These are phyloP conservation scores for Stigmatopora argus DNA, from an alignment of 2,113 vertebrate species.

Conservation along the genomic window DNA sequence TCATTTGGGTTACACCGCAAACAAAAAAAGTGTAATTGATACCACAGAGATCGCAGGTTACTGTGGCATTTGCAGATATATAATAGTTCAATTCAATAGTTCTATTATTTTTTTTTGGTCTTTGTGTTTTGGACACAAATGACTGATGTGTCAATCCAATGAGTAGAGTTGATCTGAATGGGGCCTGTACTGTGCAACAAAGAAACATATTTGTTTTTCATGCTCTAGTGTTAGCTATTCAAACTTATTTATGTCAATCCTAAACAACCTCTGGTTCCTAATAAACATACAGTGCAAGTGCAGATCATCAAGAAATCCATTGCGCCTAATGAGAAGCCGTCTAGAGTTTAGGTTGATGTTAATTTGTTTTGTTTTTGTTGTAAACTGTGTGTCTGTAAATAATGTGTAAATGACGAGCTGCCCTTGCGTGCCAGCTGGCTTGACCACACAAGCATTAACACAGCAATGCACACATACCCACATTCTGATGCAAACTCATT, in stretches of 20 bases:
- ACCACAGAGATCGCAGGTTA: too few species aligned
- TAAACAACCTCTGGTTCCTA: constrained; percentile 26
- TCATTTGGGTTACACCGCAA: too few species aligned
- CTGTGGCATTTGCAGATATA: too few species aligned
- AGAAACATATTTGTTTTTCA: background rate
- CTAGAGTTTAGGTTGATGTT: constrained; percentile 32
- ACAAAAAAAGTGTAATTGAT: too few species aligned
- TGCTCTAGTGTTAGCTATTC: background rate
- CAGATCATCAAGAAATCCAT: constrained; percentile 15
- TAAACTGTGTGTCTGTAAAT: constrained; percentile 56
- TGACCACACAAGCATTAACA: constrained; percentile 38
- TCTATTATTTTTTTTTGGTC: background rate
- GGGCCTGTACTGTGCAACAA: background rate
- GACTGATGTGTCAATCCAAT: background rate
- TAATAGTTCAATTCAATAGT: too few species aligned
- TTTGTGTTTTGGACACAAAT: constrained; percentile 16
- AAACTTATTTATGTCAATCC: constrained; percentile 11
- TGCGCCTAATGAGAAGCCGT: constrained; percentile 43
- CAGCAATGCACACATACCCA: constrained; percentile 24
- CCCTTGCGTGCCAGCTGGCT: constrained; percentile 21
- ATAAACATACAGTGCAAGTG: constrained; percentile 17
- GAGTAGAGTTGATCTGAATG: background rate
- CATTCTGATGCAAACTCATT: constrained; percentile 28
- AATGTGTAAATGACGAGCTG: constrained; percentile 50
- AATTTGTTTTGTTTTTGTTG: constrained; percentile 59